Conservation (phyloP, 2,888 invertebrate genomes). For the Corbicula japonica region DNA sequence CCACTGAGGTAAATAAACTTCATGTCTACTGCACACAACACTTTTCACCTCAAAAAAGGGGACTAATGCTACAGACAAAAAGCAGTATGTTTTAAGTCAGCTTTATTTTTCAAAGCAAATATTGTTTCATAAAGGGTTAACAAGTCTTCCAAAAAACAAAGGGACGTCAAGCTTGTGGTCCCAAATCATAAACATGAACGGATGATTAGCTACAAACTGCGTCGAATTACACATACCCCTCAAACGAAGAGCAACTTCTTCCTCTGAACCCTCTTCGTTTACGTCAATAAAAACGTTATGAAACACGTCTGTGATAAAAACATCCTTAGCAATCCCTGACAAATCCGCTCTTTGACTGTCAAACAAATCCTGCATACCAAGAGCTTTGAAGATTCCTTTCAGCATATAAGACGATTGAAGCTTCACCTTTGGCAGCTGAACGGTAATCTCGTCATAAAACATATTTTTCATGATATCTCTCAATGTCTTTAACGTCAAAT, state of each 20-base stretch:
- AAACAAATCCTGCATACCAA: conserved; percentile 82
- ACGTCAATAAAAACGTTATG: conserved; percentile 85
- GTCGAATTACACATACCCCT: no score
- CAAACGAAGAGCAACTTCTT: conserved; percentile 85
- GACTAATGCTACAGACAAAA: no score
- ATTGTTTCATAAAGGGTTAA: no score
- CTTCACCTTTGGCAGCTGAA: conserved; percentile 78
- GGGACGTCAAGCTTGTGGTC: conserved; percentile 65
- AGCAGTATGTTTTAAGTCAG: no score
- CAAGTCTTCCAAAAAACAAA: conserved; percentile 67
- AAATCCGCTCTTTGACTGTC: conserved; percentile 76
- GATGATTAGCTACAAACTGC: conserved; percentile 76
- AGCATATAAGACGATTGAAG: conserved; percentile 72
- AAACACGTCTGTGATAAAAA: conserved; percentile 78
- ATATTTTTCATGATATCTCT: conserved; percentile 9
- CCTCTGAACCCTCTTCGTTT: conserved; percentile 84
- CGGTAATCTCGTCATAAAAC: conserved; percentile 14
- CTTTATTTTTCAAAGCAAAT: no score
- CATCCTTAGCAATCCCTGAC: conserved; percentile 75
- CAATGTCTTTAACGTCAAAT: conserved; percentile 46
- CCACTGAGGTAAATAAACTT: no score
- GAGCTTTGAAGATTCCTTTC: conserved; percentile 60
- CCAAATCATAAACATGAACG: conserved; percentile 82
- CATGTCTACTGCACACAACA: no score
- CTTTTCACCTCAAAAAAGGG: no score